These are phyloP conservation scores for Rhynchopsitta pachyrhyncha DNA, from an alignment of 2,113 vertebrate species.

Conservation along the genomic window DNA sequence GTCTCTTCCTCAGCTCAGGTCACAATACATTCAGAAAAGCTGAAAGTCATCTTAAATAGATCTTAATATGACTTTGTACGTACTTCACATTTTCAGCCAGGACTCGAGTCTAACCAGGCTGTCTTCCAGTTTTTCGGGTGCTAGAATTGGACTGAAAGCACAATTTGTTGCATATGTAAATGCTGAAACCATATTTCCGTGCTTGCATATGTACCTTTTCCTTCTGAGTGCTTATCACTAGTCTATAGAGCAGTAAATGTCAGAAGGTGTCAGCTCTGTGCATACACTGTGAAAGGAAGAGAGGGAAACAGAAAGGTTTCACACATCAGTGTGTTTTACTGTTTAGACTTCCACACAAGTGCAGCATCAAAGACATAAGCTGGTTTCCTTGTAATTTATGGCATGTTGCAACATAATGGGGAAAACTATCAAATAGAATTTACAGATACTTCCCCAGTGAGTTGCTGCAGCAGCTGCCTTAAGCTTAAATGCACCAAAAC, in stretches of 20 bases:
- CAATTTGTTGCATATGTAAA: neutral
- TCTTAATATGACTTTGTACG: neutral
- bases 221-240: neutral
- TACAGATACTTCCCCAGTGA: neutral
- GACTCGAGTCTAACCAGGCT: neutral
- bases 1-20: neutral
- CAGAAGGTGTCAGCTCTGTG: neutral
- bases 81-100: accelerated
- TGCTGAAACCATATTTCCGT: accelerated
- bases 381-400: neutral
- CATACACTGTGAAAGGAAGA: neutral
- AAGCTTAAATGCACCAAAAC: neutral
- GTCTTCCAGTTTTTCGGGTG: neutral
- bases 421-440: accelerated
- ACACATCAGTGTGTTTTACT: accelerated
- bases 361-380: neutral
- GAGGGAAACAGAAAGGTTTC: neutral
- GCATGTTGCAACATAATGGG: neutral
- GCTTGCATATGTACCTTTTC: neutral
- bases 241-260: neutral
- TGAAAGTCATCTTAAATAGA: neutral
- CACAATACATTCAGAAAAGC: neutral
- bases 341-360: neutral
- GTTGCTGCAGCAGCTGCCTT: neutral
- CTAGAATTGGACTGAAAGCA: neutral